Percentiles rank a stretch among this genome's conserved stretches.
These are phyloP conservation scores for Probosciger aterrimus DNA, from an alignment of 2,113 vertebrate species.

Conservation along the genomic window DNA sequence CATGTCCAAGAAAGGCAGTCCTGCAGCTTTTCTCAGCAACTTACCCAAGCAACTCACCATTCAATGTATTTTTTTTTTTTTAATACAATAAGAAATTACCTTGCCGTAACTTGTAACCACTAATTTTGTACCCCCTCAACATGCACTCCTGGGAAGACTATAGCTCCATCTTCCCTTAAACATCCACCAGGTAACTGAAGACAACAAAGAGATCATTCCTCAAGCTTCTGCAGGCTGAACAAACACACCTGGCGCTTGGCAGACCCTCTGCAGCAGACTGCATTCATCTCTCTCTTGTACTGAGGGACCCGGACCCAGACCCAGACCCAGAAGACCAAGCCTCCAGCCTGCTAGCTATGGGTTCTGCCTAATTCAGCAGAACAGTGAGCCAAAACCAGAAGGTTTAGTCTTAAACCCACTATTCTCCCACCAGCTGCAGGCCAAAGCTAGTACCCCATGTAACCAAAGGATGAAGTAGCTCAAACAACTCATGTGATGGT, in stretches of 20 bases:
- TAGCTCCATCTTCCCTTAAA: neutral
- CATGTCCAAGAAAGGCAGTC: neutral
- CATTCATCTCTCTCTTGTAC: neutral
- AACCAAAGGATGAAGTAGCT: neutral
- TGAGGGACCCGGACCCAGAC: neutral
- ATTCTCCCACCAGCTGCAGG: accelerated
- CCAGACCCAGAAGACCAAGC: neutral
- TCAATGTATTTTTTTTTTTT: neutral
- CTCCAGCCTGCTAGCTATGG: neutral
- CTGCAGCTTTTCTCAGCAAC: neutral
- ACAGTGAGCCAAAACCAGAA: neutral
- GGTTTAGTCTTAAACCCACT: neutral
- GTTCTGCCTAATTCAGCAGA: neutral
- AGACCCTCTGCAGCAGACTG: neutral
- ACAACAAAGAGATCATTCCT: neutral
- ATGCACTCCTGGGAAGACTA: neutral
- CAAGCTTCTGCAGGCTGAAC: neutral
- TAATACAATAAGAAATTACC: neutral
- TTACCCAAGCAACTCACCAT: neutral
- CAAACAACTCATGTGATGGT: neutral
- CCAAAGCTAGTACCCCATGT: neutral
- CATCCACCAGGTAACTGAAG: neutral
- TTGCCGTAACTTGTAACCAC: constrained; percentile 6
- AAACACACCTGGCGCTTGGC: neutral
- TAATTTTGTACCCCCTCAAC: constrained; percentile 19